Base-by-base conservation (phyloP, 2,888 invertebrate species). In the Latrodectus hesperus region DNA sequence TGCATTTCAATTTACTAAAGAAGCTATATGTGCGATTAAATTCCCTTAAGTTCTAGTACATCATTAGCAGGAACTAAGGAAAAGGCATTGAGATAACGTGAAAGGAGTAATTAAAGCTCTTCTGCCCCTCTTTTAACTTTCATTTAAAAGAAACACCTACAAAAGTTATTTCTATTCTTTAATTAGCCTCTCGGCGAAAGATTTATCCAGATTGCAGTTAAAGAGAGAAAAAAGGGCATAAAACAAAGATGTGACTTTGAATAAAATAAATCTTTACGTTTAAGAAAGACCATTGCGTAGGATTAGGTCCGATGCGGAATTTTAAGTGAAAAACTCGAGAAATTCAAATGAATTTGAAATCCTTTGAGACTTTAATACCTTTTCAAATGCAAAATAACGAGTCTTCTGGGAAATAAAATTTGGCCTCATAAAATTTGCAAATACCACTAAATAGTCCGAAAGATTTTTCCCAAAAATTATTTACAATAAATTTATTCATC, bases 61-160 rank as follows among this genome's bases (percentile, higher is more conserved):
- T 14, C 52, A 17, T 72, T 80, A 80, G 60, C 64, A 38, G 38
- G 51, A 80, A 80, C n/a, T 51, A 70, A 75, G 75, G 55, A 60
- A 73, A 52, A 53, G 65, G 53, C 64, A 64, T 12, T 51, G 71
- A 17, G 64, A 26, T 60, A 72, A 38, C 38, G 38, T 72, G 72
- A 60, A 72, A 72, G 52, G 67, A 67, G 67, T 81, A 81, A 81
- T 81, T 81, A 81, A 81, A 81, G 67, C 65, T 81, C 70, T 22
- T 64, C 64, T 49, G 53, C 60, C 17, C 64, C 51, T 67, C 26
- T 78, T 55, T 10, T 22, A 60, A 72, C 60, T 71, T 74, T 26
- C 67, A 22, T 72, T 22, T 72, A 17, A 12, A 73, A 67, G 67
- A 65, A 81, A 60, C 60, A 60, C 12, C 12, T n/a, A n/a, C 67